Evolutionary conservation across 2,888 invertebrate species (phyloP).

Genomic region (Tubiluchus corallicola): DNA sequence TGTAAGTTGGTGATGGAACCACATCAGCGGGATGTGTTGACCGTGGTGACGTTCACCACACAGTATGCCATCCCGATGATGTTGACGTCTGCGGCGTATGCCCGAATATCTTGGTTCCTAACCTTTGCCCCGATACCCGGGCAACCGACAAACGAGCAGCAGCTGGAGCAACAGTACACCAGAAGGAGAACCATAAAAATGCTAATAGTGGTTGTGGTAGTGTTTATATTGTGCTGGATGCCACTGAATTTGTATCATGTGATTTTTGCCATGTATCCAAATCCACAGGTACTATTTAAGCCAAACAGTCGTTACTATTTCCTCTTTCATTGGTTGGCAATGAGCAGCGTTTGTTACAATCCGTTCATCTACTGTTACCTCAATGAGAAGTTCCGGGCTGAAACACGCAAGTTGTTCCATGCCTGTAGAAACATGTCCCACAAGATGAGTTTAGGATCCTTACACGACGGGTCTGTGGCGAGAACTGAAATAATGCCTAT

Average conservation of each 20-base stretch:
- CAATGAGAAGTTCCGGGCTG: slow-evolving; percentile 30
- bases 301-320: slow-evolving; percentile 29
- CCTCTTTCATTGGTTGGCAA: slow-evolving; percentile 32
- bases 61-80: slow-evolving; percentile 31
- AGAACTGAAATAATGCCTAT: too few relatives aligned
- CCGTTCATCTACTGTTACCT: slow-evolving; percentile 34
- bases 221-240: slow-evolving; percentile 32
- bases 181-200: slow-evolving; percentile 32
- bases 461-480: slow-evolving; percentile 15
- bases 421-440: slow-evolving; percentile 19
- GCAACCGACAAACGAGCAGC: slow-evolving; percentile 28
- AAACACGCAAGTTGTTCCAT: slow-evolving; percentile 21
- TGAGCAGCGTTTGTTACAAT: slow-evolving; percentile 32
- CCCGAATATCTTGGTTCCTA: slow-evolving; percentile 21
- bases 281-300: slow-evolving; percentile 17
- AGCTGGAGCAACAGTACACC: slow-evolving; percentile 24
- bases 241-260: slow-evolving; percentile 32
- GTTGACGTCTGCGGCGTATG: slow-evolving; percentile 28
- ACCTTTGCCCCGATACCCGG: slow-evolving; percentile 27
- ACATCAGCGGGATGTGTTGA: slow-evolving; percentile 24
- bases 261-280: slow-evolving; percentile 25
- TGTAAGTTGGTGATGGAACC: slow-evolving; percentile 26
- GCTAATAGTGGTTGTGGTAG: slow-evolving; percentile 29
- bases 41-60: slow-evolving; percentile 25
- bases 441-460: slow-evolving; percentile 16